Conservation (phyloP, 2,113 vertebrate species). For the Terrapene triunguis region DNA sequence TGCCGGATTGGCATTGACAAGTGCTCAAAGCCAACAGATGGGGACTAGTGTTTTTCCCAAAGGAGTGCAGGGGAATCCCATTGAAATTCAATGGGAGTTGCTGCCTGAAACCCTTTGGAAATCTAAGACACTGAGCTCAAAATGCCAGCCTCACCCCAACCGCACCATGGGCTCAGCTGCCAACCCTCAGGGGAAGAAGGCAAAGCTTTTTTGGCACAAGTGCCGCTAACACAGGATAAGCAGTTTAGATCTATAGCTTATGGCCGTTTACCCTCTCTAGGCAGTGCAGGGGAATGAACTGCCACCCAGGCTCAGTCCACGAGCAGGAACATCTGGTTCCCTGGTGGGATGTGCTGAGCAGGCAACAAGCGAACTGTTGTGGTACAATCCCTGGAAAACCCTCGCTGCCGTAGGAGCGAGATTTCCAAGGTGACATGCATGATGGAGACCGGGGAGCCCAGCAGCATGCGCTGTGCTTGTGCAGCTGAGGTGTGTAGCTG, state of each 20-base stretch:
- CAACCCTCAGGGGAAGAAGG: neutral
- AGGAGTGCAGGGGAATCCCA: neutral
- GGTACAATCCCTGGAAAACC: neutral
- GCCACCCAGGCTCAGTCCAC: neutral
- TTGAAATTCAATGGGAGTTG: neutral
- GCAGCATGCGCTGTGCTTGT: neutral
- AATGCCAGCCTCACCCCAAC: neutral
- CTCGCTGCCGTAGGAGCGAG: neutral
- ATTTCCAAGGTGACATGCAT: neutral
- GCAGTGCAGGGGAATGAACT: neutral
- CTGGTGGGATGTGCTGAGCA: no score
- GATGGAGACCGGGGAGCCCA: neutral
- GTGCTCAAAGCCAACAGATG: no score
- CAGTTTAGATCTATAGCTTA: neutral
- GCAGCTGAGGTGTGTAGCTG: neutral
- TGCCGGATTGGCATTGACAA: neutral
- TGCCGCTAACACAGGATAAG: neutral
- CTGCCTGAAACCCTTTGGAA: neutral
- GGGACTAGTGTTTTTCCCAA: neutral
- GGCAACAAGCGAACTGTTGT: no score
- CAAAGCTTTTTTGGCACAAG: neutral
- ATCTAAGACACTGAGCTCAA: neutral
- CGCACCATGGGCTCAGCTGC: neutral
- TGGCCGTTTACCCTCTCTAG: neutral
- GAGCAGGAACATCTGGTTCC: neutral